Evolutionary conservation across 2,888 invertebrate species (phyloP).

Genomic region (Calameuta idolon): DNA sequence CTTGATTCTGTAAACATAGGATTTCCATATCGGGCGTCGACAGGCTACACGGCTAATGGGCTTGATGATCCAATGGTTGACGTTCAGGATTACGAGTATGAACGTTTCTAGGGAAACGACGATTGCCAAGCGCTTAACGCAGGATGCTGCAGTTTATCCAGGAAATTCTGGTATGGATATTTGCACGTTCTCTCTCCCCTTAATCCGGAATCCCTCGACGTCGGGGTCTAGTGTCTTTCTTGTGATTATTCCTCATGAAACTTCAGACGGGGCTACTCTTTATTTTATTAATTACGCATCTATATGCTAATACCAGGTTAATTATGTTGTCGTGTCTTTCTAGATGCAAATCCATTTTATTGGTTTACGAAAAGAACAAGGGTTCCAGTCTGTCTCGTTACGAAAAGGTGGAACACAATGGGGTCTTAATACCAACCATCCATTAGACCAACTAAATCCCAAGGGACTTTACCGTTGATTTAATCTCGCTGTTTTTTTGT

Average conservation of each 20-base stretch:
- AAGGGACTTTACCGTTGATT: constrained; percentile 25
- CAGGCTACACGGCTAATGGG: constrained; percentile 45
- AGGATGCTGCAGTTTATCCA: neutral
- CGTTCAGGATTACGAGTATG: constrained; percentile 42
- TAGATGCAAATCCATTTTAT: neutral
- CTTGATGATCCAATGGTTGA: constrained; percentile 47
- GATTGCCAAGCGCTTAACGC: constrained; percentile 3
- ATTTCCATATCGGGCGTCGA: constrained; percentile 47
- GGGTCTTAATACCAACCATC: constrained; percentile 16
- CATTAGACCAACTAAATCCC: constrained; percentile 13
- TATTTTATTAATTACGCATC: neutral
- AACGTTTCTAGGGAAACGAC: constrained; percentile 27
- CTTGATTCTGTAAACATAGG: constrained; percentile 51
- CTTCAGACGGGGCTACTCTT: neutral
- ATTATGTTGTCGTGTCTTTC: neutral
- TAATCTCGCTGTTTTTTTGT: constrained; percentile 32
- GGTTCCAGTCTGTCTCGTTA: neutral
- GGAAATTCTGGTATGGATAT: neutral
- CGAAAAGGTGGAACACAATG: neutral
- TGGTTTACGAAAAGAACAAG: neutral
- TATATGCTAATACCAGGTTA: neutral
- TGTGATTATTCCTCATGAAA: neutral
- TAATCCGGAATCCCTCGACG: neutral
- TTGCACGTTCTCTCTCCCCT: neutral
- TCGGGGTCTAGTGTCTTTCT: neutral